Conservation (phyloP, 2,113 vertebrate genomes). For the Syngnathus floridae region DNA sequence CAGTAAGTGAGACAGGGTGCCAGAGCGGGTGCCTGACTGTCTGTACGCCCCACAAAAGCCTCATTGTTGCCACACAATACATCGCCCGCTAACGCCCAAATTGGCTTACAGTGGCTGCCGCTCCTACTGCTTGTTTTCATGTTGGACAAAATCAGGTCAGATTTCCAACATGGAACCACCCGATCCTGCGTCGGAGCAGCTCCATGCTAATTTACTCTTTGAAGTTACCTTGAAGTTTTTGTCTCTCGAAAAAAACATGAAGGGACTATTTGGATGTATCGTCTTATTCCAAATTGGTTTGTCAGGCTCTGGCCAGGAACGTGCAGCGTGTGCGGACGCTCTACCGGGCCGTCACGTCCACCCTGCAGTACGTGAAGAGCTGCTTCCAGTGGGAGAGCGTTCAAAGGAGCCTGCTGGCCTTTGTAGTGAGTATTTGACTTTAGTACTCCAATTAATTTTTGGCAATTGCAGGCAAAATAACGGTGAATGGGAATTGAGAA, state of each 20-base stretch:
- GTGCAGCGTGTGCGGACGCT: constrained; percentile 84
- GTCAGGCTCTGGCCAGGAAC: constrained; percentile 86
- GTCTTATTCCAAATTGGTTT: constrained; percentile 9
- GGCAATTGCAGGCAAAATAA: not conserved
- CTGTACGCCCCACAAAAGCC: constrained; percentile 57
- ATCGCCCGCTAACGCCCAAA: constrained; percentile 44
- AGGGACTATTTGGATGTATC: not conserved
- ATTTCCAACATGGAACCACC: constrained; percentile 36
- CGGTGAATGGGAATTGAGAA: not conserved
- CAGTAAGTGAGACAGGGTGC: constrained; percentile 58
- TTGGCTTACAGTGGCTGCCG: constrained; percentile 41
- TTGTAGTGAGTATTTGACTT: constrained; percentile 73
- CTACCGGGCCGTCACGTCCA: constrained; percentile 79
- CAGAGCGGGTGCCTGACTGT: constrained; percentile 64
- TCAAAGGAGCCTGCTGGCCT: constrained; percentile 80
- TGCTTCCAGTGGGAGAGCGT: constrained; percentile 96
- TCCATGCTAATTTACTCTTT: not conserved
- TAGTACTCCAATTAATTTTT: not conserved
- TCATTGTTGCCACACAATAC: constrained; percentile 62
- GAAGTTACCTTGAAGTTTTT: too few relatives aligned
- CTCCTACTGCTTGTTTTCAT: constrained; percentile 35
- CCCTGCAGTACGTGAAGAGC: constrained; percentile 87
- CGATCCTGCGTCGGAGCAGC: not conserved
- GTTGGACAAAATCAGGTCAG: constrained; percentile 49
- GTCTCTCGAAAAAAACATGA: too few relatives aligned